Conservation (phyloP, 2,888 invertebrate species). For the Cephus pulcher region DNA sequence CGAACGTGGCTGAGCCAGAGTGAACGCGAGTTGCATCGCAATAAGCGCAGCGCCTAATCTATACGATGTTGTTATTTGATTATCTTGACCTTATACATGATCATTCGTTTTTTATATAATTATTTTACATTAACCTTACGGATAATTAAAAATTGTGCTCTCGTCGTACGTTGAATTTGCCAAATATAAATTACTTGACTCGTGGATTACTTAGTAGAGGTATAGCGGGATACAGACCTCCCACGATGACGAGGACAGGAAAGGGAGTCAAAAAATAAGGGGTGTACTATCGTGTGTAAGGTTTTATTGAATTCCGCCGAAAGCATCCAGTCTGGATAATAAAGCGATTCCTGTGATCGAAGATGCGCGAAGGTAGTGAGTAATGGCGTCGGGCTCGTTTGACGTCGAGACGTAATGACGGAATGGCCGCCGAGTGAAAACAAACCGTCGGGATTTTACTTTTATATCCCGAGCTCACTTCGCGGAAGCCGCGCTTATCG, state of each 20-base stretch:
- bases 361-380: slow-evolving; percentile 7
- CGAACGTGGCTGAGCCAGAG: slow-evolving; percentile 10
- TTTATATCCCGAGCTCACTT: slow-evolving; percentile 52
- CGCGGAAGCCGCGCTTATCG: slow-evolving; percentile 57
- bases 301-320: slow-evolving; percentile 24
- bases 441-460: slow-evolving; percentile 50
- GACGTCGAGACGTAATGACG: not conserved
- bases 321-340: slow-evolving; percentile 17
- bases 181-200: not conserved
- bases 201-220: not conserved
- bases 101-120: not conserved
- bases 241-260: not conserved
- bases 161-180: not conserved
- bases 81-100: not conserved
- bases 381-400: slow-evolving; percentile 1
- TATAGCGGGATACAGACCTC: not conserved
- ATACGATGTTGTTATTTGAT: not conserved
- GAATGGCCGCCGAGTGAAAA: slow-evolving; percentile 38
- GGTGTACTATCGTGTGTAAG: not conserved
- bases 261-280: not conserved
- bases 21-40: slow-evolving; percentile 15
- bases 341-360: slow-evolving; percentile 26
- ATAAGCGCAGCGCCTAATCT: slow-evolving; percentile 4
- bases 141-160: not conserved
- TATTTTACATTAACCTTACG: not conserved